phyloP scores from a whole-genome alignment of 2,797 vertebrate genomes.

The Pseudomugil tenellus region DNA sequence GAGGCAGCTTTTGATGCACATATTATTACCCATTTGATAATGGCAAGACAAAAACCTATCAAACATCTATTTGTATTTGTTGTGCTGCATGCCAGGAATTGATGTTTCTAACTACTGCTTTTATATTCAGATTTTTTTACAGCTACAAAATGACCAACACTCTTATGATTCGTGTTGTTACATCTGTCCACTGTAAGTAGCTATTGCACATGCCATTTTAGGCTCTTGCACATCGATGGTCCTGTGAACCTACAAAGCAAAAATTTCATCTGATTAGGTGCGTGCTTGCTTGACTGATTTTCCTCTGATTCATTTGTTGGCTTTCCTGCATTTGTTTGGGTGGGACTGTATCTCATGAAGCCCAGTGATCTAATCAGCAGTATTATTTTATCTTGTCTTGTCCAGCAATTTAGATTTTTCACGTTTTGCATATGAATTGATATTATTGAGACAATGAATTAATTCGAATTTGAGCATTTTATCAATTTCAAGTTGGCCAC shows the following conservation, averaged over 20 bases:
- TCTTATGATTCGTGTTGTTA: neutral
- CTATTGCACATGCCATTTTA: neutral
- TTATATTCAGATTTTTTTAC: neutral
- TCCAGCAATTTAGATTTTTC: too few species aligned
- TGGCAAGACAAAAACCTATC: neutral
- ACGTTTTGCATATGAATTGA: too few species aligned
- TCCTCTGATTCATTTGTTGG: neutral
- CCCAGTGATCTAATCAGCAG: neutral
- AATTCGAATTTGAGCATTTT: too few species aligned
- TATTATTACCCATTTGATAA: neutral
- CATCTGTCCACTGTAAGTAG: neutral
- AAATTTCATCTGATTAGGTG: neutral
- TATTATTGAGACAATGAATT: too few species aligned
- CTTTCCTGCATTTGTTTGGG: neutral
- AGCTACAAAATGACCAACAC: neutral
- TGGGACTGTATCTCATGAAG: neutral
- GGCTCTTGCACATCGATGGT: neutral
- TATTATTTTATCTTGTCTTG: too few species aligned
- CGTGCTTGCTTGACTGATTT: neutral
- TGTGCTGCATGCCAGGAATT: neutral
- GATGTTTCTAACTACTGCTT: neutral
- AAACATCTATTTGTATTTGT: neutral
- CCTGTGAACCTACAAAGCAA: neutral
- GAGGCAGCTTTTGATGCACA: slow-evolving; percentile 1
- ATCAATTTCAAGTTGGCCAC: too few species aligned